These are phyloP conservation scores for Sus cebifrons DNA, from an alignment of 2,797 vertebrate species.

Conservation along the genomic window DNA sequence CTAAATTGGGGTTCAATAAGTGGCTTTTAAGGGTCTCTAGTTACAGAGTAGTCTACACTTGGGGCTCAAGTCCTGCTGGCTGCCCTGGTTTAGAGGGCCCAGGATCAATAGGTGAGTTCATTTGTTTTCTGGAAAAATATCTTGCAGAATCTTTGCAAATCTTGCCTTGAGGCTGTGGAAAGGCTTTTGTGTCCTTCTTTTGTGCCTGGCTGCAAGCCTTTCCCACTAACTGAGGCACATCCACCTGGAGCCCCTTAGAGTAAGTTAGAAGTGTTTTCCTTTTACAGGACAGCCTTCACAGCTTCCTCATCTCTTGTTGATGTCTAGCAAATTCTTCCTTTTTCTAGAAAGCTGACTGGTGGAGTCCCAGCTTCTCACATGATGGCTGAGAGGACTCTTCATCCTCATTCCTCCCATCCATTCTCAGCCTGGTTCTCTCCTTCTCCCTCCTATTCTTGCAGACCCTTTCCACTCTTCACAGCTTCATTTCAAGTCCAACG, in stretches of 20 bases:
- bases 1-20: background rate
- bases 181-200: background rate
- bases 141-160: background rate
- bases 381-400: background rate
- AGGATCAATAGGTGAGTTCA: background rate
- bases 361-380: background rate
- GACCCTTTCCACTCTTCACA: background rate
- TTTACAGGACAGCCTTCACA: background rate
- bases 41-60: background rate
- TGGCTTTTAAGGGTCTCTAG: background rate
- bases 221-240: background rate
- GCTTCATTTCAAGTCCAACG: background rate
- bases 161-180: background rate
- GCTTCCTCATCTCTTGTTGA: background rate
- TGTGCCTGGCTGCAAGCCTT: background rate
- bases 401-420: background rate
- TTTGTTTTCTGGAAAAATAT: background rate
- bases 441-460: background rate
- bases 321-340: background rate
- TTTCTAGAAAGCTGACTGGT: background rate
- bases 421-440: background rate
- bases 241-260: background rate
- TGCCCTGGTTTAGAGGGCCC: background rate
- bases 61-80: background rate
- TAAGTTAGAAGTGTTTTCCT: background rate